Evolutionary conservation across 2,797 vertebrate genomes (phyloP), one percentile per base, ranked within the genome.

Genomic region (Neoniphon sammara): DNA sequence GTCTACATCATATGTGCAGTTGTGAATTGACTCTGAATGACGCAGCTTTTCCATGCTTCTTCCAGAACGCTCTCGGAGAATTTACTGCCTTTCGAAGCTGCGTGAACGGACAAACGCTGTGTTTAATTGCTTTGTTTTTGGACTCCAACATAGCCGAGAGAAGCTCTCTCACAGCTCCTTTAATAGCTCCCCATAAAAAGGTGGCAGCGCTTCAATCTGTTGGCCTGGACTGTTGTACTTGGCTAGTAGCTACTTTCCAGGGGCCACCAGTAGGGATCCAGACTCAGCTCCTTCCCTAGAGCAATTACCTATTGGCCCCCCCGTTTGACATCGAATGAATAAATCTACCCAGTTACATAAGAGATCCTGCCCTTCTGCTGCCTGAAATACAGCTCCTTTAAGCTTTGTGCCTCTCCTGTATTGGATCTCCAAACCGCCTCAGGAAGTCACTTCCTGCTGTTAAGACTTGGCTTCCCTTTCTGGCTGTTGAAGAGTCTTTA

Each of bases 371-470:
- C 53, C 75, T 77, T 52, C 50, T 70, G n/a, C 73, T 12, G 60
- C 70, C 25, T 64, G 4, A 27, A 50, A 57, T 30, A 10, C 52
- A 70, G 73, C 70, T 59, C 50, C 81, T 77, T 57, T 14, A 57
- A 68, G 46, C 57, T 2, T 17, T 49, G 27, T 25, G 56, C 67
- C 63, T 75, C 75, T 69, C 75, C 36, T 58, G 50, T 27, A 36
- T 61, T 64, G 64, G 76, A 76, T 66, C 64, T 44, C 8, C 57
- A n/a, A 17, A 63, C 70, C 11, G 7, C 55, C 47, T 83, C 81
- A 74, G 84, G 86, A 89, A 87, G 78, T 66, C 1, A 62, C 68
- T 87, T 84, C 82, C 86, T 83, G 79, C 20, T 21, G 73, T 78
- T 63, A 50, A 21, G 68, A 63, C 84, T 70, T 52, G 68, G 82